These are phyloP conservation scores for Unio delphinus DNA, from an alignment of 2,888 invertebrate genomes.

Conservation along the genomic window DNA sequence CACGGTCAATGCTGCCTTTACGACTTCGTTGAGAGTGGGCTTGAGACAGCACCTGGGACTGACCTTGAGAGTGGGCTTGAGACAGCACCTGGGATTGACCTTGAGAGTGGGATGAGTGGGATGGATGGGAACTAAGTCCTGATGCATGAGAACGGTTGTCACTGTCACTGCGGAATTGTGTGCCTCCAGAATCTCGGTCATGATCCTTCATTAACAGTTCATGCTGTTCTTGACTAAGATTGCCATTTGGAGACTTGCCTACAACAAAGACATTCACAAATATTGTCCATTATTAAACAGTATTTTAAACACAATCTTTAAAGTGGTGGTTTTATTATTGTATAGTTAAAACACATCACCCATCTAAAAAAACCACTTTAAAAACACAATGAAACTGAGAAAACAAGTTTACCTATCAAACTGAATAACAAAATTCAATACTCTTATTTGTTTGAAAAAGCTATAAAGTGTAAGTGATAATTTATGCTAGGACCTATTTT, in stretches of 20 bases:
- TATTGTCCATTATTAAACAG: too few relatives aligned
- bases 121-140: slow-evolving; percentile 65
- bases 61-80: slow-evolving; percentile 66
- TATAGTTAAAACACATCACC: too few relatives aligned
- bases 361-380: too few relatives aligned
- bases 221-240: slow-evolving; percentile 70
- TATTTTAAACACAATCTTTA: too few relatives aligned
- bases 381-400: too few relatives aligned
- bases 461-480: not conserved
- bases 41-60: slow-evolving; percentile 33
- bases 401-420: too few relatives aligned
- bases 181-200: slow-evolving; percentile 67
- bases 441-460: slow-evolving; percentile 77
- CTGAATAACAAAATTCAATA: too few relatives aligned
- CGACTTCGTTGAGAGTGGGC: slow-evolving; percentile 47
- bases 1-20: slow-evolving; percentile 80
- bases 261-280: too few relatives aligned
- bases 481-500: not conserved
- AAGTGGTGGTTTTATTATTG: too few relatives aligned
- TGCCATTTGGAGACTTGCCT: slow-evolving; percentile 70
- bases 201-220: slow-evolving; percentile 68
- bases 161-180: slow-evolving; percentile 71
- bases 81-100: slow-evolving; percentile 34
- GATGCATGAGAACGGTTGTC: slow-evolving; percentile 72
- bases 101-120: slow-evolving; percentile 71